Base-by-base conservation (phyloP, 2,888 invertebrate genomes). In the Amblyteles armatorius region DNA sequence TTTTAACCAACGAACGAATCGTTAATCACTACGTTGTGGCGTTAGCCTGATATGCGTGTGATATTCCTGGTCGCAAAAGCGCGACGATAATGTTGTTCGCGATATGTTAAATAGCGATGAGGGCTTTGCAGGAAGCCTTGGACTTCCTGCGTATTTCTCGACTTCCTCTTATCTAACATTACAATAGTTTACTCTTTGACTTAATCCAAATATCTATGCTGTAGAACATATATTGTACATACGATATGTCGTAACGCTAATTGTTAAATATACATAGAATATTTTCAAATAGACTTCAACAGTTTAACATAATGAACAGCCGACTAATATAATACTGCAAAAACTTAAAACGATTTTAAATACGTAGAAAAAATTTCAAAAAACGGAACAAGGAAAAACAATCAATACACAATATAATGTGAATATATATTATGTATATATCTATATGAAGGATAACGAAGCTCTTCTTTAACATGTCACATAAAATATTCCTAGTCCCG, bases 51-150 rank as follows among this genome's bases (percentile, higher is more conserved):
- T 93, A 93, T 92, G 93, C 87, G 88, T 86, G 89, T 90, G 90
- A 92, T 91, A 92, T 93, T 93, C 92, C 89, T 91, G 92, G 92
- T 90, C 91, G 92, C 90, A 88, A 89, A 87, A 86, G 82, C 88
- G 91, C 90, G 90, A 92, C 91, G 91, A 91, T 91, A 91, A 89
- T 79, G 16, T 80, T 73, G 36, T 36, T 50, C 68, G 63, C 44
- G 79, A 72, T 60, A 73, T 74, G 69, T 74, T 50, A 26, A 65
- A 50, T 33, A 65, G 22, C 26, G 29, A 65, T 65, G 44, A 36
- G 19, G 65, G 65, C 52, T 22, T 33, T 6, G 29, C 63, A 29
- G 29, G 36, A 63, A 74, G 48, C 26, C 36, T 63, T 65, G 6
- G 36, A 36, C 22, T 22, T 16, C 36, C 52, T 36, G 19, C 44